phyloP scores from a whole-genome alignment of 1,140 invertebrate genomes.

The Streblospio benedicti region DNA sequence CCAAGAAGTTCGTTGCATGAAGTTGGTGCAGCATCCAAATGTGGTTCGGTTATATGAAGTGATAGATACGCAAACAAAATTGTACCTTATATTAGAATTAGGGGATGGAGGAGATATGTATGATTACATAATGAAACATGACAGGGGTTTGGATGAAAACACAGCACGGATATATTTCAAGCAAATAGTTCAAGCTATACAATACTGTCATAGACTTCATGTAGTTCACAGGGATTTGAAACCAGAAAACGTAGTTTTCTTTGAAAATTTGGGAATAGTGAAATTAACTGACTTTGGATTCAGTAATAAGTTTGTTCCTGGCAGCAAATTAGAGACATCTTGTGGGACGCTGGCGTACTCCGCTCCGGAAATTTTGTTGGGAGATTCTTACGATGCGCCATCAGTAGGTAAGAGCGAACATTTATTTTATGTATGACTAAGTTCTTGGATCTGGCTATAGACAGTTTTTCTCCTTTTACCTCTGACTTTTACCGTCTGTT shows the following conservation, averaged over 20 bases:
- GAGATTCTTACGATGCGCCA: slow-evolving; percentile 64
- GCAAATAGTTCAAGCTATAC: slow-evolving; percentile 93
- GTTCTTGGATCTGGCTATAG: neutral
- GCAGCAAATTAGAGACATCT: slow-evolving; percentile 93
- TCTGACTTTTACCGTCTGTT: neutral
- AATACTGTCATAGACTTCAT: slow-evolving; percentile 92
- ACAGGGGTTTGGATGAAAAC: slow-evolving; percentile 55
- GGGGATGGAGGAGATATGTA: slow-evolving; percentile 99
- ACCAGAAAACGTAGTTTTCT: slow-evolving; percentile 98
- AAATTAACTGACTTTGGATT: slow-evolving; percentile 99
- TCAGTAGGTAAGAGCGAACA: slow-evolving; percentile 85
- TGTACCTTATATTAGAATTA: slow-evolving; percentile 80
- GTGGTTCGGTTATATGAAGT: slow-evolving; percentile 97
- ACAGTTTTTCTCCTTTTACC: neutral
- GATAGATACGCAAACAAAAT: slow-evolving; percentile 78
- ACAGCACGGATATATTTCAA: slow-evolving; percentile 82
- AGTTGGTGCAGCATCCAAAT: slow-evolving; percentile 95
- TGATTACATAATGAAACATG: slow-evolving; percentile 97
- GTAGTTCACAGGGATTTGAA: slow-evolving; percentile 93
- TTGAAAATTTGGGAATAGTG: slow-evolving; percentile 90
- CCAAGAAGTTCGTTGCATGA: slow-evolving; percentile 94
- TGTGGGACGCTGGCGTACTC: slow-evolving; percentile 99
- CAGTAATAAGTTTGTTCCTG: slow-evolving; percentile 86
- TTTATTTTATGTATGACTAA: slow-evolving; percentile 13
- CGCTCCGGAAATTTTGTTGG: slow-evolving; percentile 95